phyloP scores from a whole-genome alignment of 2,888 invertebrate species.

The Marasmarcha lunaedactyla region DNA sequence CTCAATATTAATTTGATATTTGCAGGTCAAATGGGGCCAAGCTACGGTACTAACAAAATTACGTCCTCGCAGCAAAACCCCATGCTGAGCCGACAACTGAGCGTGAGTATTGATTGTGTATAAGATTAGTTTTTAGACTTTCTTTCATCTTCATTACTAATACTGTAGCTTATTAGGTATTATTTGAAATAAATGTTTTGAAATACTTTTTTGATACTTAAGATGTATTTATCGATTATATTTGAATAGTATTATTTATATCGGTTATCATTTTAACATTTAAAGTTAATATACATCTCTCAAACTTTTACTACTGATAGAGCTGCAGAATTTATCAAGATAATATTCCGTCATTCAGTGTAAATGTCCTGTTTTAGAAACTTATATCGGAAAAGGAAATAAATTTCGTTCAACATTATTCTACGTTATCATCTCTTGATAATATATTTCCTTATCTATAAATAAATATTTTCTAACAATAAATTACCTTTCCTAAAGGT shows the following conservation, averaged over 20 bases:
- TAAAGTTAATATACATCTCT: no score
- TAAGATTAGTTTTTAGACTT: background rate
- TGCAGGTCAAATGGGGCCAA: slow-evolving; percentile 60
- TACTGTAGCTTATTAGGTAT: no score
- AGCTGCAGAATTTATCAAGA: background rate
- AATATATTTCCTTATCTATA: no score
- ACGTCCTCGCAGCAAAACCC: slow-evolving; percentile 86
- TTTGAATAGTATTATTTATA: background rate
- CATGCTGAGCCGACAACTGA: slow-evolving; percentile 88
- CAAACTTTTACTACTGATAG: no score
- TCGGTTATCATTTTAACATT: no score
- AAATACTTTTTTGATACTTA: background rate
- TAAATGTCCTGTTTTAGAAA: no score
- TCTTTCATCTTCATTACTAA: background rate
- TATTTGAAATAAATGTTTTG: no score
- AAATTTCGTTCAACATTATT: no score
- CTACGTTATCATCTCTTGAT: no score
- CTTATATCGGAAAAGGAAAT: no score
- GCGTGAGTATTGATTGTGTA: slow-evolving; percentile 73
- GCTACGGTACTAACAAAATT: slow-evolving; percentile 69
- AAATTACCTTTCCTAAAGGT: slow-evolving; percentile 15
- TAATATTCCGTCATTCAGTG: no score
- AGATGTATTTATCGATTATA: background rate
- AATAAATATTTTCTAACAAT: no score
- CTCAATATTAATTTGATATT: slow-evolving; percentile 10